phyloP scores from a whole-genome alignment of 2,888 invertebrate species.

The Tiliacea citrago region DNA sequence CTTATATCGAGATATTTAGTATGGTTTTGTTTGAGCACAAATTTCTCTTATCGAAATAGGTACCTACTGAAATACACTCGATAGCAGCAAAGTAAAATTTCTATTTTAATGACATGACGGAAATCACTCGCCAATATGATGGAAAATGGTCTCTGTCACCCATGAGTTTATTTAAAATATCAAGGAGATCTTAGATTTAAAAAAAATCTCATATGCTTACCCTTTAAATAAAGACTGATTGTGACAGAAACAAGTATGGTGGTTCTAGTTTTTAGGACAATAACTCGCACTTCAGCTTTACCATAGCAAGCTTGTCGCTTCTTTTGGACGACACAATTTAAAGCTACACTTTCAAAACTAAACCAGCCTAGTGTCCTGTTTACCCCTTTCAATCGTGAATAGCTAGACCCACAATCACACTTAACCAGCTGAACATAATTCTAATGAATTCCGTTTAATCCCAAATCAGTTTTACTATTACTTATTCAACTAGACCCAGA shows the following conservation, averaged over 20 bases:
- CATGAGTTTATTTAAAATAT: neutral
- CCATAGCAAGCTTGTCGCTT: neutral
- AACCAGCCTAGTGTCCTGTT: conserved; percentile 14
- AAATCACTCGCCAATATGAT: neutral
- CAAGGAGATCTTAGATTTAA: neutral
- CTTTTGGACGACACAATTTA: conserved; percentile 1
- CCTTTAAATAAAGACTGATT: neutral
- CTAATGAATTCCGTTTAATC: conserved; percentile 68
- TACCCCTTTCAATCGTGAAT: conserved; percentile 19
- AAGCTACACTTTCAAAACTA: neutral
- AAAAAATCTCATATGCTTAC: neutral
- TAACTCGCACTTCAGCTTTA: neutral
- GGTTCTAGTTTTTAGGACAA: neutral
- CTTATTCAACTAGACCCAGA: conserved; percentile 78
- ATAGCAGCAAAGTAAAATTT: no score
- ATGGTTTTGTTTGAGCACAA: neutral
- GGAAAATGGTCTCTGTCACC: no score
- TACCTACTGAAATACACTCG: neutral
- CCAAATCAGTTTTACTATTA: conserved; percentile 75
- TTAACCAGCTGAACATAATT: conserved; percentile 60
- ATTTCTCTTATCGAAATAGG: neutral
- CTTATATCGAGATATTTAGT: neutral
- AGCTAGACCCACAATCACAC: conserved; percentile 58
- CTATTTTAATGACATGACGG: neutral
- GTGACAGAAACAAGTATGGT: neutral